A percentile compares a stretch with the other conserved stretches of the same genome.
Evolutionary conservation across 2,888 invertebrate genomes (phyloP).

Genomic region (Calameuta pallipes): DNA sequence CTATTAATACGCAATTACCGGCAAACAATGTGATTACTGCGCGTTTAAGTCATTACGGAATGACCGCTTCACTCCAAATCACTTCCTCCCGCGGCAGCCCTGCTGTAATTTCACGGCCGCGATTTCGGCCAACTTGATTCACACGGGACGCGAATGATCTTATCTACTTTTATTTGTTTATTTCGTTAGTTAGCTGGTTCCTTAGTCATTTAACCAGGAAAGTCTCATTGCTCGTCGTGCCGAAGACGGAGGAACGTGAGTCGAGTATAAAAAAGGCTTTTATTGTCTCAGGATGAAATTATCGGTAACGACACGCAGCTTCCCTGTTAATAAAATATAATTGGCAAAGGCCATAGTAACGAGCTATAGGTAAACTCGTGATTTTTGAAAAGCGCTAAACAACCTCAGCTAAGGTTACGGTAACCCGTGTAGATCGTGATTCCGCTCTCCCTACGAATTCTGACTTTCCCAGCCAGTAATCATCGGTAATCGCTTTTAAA

Average conservation of each 20-base stretch:
- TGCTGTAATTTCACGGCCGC: constrained; percentile 28
- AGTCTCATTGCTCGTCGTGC: background rate
- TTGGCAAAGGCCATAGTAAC: background rate
- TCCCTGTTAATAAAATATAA: background rate
- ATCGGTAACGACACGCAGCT: background rate
- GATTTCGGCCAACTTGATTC: constrained; percentile 23
- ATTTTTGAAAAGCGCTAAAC: background rate
- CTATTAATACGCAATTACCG: constrained; percentile 58
- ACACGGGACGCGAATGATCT: constrained; percentile 10
- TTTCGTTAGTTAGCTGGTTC: background rate
- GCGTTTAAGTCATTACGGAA: constrained; percentile 53
- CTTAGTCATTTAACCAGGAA: background rate
- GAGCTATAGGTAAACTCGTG: background rate
- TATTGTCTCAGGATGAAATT: background rate
- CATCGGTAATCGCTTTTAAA: constrained; percentile 7
- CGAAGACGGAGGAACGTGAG: too few species aligned
- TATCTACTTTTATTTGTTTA: background rate
- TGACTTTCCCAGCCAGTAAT: constrained; percentile 2
- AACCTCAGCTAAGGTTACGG: background rate
- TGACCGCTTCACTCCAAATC: constrained; percentile 29
- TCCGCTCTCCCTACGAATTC: background rate
- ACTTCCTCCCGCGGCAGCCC: constrained; percentile 29
- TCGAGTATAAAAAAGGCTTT: background rate
- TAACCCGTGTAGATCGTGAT: background rate
- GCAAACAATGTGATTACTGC: constrained; percentile 57